Base-by-base conservation (phyloP, 2,113 vertebrate genomes). In the Strix aluco region DNA sequence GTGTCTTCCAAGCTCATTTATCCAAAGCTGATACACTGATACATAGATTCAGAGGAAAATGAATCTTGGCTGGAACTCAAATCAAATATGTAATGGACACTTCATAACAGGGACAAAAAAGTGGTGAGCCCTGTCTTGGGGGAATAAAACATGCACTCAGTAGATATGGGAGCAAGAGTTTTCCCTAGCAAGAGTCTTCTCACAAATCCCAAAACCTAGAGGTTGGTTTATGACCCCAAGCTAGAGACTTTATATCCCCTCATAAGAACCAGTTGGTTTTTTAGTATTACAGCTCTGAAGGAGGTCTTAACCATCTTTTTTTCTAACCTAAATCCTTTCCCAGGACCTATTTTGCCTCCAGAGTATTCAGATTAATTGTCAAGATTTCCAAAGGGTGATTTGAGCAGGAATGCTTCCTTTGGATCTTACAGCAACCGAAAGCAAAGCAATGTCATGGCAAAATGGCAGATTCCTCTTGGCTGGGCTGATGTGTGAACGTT, bases 401-500 rank as follows among this genome's bases (percentile, higher is more conserved):
- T 20, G 75, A 78, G 47, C 67, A 73, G 63, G 54, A 74, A 66
- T 36, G 3, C 5, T 51, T 81, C 79, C 86, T 77, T 6, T 38
- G 75, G 59, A 58, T 59, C 61, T 75, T 13, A 3, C 74, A 52
- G 66, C 79, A 32, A 38, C 81, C 0, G 0, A 26, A 70, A 88
- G 80, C 88, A 79, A 34, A 92, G 82, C 59, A 36, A 5, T 22
- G 59, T 30, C 66, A 72, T 0, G 32, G 81, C 81, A 63, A 6
- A 82, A 11, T 66, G 44, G 81, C 90, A 77, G 58, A 44, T 75
- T 63, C 52, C 74, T 75, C 80, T 6, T 58, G 88, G 63, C 75
- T 1, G 80, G 72, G 66, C 89, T 86, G 86, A 58, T 27, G 15
- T 0, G 22, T 11, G 81, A 44, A 57, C 0, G 3, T 32, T 0